Conservation (phyloP, 1,140 invertebrate genomes). For the Polyergus mexicanus region DNA sequence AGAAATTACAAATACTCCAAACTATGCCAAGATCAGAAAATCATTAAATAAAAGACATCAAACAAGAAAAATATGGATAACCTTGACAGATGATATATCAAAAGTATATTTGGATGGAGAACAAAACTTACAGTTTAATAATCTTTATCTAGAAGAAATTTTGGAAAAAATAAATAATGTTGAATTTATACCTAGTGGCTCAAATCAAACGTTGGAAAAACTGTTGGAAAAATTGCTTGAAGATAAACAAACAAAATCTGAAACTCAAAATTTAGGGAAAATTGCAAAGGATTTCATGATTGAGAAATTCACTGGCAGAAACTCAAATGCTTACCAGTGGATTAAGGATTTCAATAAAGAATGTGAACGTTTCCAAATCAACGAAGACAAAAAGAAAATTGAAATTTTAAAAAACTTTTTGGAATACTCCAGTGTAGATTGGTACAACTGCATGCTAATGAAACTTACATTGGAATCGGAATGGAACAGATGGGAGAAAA, state of each 20-base stretch:
- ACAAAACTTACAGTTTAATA: background rate
- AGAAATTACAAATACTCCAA: no score
- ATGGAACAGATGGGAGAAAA: conserved; percentile 23
- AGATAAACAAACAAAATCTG: background rate
- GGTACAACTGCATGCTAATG: background rate
- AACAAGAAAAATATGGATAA: background rate
- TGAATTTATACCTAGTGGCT: background rate
- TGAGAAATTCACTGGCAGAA: background rate
- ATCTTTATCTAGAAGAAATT: background rate
- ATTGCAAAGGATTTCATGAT: background rate
- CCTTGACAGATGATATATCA: background rate
- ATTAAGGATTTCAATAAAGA: background rate
- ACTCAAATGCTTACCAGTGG: background rate
- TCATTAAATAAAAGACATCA: background rate
- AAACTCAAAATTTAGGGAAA: background rate
- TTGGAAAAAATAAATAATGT: background rate
- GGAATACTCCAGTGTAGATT: background rate
- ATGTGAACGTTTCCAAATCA: background rate
- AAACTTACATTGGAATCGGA: conserved; percentile 33
- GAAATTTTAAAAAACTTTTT: background rate
- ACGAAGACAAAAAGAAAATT: background rate
- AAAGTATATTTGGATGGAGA: background rate
- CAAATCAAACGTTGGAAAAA: background rate
- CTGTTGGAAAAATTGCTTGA: background rate
- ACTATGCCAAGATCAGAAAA: no score